phyloP scores from a whole-genome alignment of 1,140 invertebrate genomes.

The Papilio dardanus region DNA sequence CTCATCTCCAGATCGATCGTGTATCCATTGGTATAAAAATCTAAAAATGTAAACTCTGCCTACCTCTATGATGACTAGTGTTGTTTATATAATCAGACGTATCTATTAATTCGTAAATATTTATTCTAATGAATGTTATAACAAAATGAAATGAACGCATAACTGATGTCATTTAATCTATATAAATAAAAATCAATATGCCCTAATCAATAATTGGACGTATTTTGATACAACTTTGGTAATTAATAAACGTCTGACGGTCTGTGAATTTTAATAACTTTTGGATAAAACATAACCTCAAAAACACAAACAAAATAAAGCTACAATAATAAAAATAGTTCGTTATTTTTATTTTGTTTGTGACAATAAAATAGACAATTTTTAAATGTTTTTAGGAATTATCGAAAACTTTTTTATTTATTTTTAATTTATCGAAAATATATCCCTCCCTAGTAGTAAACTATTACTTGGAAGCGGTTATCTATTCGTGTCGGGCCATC shows the following conservation, averaged over 20 bases:
- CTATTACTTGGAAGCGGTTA: constrained; percentile 77
- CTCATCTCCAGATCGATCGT: neutral
- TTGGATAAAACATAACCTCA: too few species aligned
- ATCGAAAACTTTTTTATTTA: neutral
- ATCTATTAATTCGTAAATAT: constrained; percentile 17
- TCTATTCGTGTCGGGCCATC: constrained; percentile 66
- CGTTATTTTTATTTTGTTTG: too few species aligned
- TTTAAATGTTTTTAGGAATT: too few species aligned
- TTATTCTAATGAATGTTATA: constrained; percentile 20
- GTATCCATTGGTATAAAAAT: neutral
- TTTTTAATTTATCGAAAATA: constrained; percentile 32
- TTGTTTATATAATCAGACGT: constrained; percentile 14
- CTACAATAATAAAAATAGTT: too few species aligned
- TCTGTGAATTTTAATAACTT: too few species aligned
- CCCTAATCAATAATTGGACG: too few species aligned
- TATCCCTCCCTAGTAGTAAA: constrained; percentile 57
- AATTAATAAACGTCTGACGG: too few species aligned
- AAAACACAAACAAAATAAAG: too few species aligned
- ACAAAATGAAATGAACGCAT: constrained; percentile 13
- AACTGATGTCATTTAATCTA: constrained; percentile 9
- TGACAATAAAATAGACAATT: too few species aligned
- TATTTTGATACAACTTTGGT: too few species aligned
- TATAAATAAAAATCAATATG: too few species aligned
- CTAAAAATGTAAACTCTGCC: neutral
- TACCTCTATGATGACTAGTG: neutral